Base-by-base conservation (phyloP, 2,888 invertebrate species). In the Parelbella ahira region DNA sequence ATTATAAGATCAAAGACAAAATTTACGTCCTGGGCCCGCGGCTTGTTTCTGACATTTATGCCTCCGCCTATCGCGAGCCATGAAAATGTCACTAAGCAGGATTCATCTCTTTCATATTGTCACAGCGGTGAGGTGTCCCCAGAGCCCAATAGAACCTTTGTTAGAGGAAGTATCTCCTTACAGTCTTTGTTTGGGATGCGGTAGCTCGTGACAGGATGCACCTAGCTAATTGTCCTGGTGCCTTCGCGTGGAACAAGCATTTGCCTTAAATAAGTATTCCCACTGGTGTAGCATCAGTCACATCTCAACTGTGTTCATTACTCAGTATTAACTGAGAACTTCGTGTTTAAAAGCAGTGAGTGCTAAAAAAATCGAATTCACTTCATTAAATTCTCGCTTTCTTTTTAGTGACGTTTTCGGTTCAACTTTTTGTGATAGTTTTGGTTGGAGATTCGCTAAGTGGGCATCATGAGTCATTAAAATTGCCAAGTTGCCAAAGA, bases 101-200 rank as follows among this genome's bases (percentile, higher is more conserved):
- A 10, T 36, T 29, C 12, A n/a, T 53, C 49, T 61, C 60, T 61
- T 61, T 65, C 23, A 15, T 32, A 37, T 24, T 11, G 19, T 54
- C 53, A 53, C 53, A 56, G 52, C 58, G 65, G 62, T 64, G 67
- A 66, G 63, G 60, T 59, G 66, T 68, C 68, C 63, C 67, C 73
- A 78, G 72, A 67, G 66, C 33, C 56, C 58, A 54, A 67, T 69
- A 64, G 64, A 67, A 62, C 74, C 71, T 66, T 77, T 80, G 86
- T 81, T 72, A 71, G 66, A 79, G 81, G 83, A 82, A 84, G 79
- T 86, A 83, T 86, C 83, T 61, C 61, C 77, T 86, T 84, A 80
- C 86, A 63, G 48, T 66, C 78, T 79, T 84, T 86, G 83, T 84
- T 61, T 60, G 59, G 51, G 62, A 53, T 56, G 59, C 58, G 68